Evolutionary conservation across 2,888 invertebrate species (phyloP), one percentile per base, ranked within the genome.

Genomic region (Drosophila eohydei): DNA sequence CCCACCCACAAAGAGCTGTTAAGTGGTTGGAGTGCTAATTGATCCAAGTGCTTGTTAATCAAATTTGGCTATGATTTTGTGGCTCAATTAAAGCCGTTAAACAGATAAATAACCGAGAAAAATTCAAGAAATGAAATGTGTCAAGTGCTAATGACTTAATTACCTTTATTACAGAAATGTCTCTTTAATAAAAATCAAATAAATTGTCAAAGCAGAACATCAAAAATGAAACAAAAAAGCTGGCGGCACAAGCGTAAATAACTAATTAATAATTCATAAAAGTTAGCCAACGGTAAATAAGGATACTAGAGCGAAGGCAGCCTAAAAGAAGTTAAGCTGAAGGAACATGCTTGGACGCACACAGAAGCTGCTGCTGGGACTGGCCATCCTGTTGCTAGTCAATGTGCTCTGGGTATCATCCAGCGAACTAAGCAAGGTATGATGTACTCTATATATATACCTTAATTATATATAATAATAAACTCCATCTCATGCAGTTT

Each of bases 371-470:
- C 94, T 97, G 72, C 94, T 98, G 88, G 99, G 99, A 88, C 94
- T 98, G 81, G 94, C 97, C 89, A 95, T 99, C 84, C 94, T 99
- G 74, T 93, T 99, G 80, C 93, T 98, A 88, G 98, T 99, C 81
- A 98, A 98, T 93, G 94, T 98, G 67, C 96, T 99, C 89, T 99
- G 99, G 98, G 98, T 99, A 60, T 96, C 97, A 60, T 98, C 98
- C 56, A 97, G 98, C 43, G 98, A 99, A 94, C 94, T 99, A 71
- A 98, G 98, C 71, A 97, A 98, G 95, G 98, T 98, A 94, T 93
- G 40, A 94, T 93, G 40, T 26, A 21, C 0, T 1, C 8, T 7
- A 3, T 32, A 6, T 21, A 51, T 32, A 9, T 21, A 21, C 7
- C 8, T 46, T 3, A 21, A 21, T 5, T 16, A n/a, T 7, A 40